Percentiles rank a stretch among this genome's conserved stretches.
Conservation (phyloP, 2,797 vertebrate genomes). For the Mormyrus hasselquistii region DNA sequence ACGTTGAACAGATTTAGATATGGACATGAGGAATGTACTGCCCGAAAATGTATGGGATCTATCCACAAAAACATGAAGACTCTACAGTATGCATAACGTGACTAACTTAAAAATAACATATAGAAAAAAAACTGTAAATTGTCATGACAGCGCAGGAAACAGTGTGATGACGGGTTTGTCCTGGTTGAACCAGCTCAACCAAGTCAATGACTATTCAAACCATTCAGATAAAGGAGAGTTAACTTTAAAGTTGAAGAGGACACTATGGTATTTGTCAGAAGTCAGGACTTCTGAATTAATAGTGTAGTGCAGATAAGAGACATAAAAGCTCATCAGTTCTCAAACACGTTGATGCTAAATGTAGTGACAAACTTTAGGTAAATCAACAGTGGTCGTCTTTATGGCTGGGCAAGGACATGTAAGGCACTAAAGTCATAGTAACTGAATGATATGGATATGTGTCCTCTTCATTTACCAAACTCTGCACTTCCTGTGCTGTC, state of each 20-base stretch:
- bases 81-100: not conserved
- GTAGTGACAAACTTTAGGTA: slow-evolving; percentile 36
- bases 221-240: not conserved
- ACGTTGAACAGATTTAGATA: not conserved
- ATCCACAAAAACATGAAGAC: not conserved
- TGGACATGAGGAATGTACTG: not conserved
- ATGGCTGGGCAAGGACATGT: slow-evolving; percentile 52
- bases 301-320: not conserved
- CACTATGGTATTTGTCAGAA: not conserved
- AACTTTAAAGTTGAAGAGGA: not conserved
- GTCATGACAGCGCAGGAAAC: not conserved
- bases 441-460: slow-evolving; percentile 26
- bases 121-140: not conserved
- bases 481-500: slow-evolving; percentile 23
- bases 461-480: slow-evolving; percentile 33
- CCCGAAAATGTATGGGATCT: not conserved
- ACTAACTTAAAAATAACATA: not conserved
- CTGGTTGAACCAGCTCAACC: not conserved
- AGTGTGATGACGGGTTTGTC: not conserved
- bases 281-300: not conserved
- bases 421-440: slow-evolving; percentile 67
- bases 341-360: slow-evolving; percentile 18
- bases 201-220: not conserved
- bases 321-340: not conserved
- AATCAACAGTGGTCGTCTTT: slow-evolving; percentile 43